A percentile compares a stretch with the other conserved stretches of the same genome.
Conservation (phyloP, 2,797 vertebrate genomes). For the Furcifer pardalis region DNA sequence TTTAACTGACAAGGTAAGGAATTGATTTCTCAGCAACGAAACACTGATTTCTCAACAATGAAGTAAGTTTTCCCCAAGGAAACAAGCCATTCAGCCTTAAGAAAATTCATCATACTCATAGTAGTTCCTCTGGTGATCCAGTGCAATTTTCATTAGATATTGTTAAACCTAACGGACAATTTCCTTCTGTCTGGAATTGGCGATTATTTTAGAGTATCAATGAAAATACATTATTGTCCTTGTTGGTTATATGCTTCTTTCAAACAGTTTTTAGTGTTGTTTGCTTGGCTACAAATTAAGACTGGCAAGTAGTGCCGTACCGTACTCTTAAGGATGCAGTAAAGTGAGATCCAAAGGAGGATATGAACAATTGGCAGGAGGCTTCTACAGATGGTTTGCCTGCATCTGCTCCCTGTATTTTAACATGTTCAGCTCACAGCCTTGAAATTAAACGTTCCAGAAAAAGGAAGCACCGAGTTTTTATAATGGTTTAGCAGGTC, state of each 20-base stretch:
- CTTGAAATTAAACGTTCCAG: neutral
- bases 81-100: neutral
- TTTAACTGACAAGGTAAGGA: neutral
- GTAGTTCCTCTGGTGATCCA: neutral
- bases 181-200: accelerated
- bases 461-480: neutral
- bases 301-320: neutral
- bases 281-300: constrained; percentile 40
- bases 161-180: neutral
- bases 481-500: constrained; percentile 4
- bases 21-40: neutral
- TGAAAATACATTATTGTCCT: neutral
- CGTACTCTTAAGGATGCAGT: neutral
- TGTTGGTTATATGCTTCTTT: neutral
- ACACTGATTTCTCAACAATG: neutral
- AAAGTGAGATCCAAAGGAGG: neutral
- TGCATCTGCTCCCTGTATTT: neutral
- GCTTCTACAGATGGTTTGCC: neutral
- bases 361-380: neutral
- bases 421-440: accelerated
- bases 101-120: neutral
- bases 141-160: accelerated
- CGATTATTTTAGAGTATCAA: accelerated
- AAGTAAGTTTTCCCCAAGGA: neutral
- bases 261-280: constrained; percentile 18